phyloP scores from a whole-genome alignment of 2,888 invertebrate species.

The Drosophila leonis region DNA sequence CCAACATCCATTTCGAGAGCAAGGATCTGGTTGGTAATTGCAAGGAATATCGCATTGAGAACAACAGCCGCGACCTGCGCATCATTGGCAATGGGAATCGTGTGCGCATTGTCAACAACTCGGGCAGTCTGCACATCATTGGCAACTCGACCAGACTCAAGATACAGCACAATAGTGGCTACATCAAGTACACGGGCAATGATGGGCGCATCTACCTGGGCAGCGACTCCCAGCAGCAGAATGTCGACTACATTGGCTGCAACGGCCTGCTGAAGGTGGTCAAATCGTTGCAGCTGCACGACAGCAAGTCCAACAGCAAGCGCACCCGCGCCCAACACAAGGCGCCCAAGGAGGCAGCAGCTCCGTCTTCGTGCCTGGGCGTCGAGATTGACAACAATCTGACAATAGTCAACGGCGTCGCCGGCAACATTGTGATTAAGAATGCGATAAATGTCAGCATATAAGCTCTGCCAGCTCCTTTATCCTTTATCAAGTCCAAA shows the following conservation, averaged over 20 bases:
- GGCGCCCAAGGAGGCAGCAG: slow-evolving; percentile 2
- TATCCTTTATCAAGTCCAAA: slow-evolving; percentile 45
- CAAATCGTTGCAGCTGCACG: slow-evolving; percentile 66
- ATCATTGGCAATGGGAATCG: slow-evolving; percentile 84
- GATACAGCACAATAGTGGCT: slow-evolving; percentile 80
- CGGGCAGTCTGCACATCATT: slow-evolving; percentile 81
- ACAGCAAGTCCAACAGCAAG: slow-evolving; percentile 33
- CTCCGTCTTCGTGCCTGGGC: slow-evolving; percentile 7
- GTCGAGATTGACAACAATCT: slow-evolving; percentile 73
- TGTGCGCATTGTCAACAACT: slow-evolving; percentile 81
- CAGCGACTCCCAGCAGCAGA: slow-evolving; percentile 78
- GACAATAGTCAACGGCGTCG: slow-evolving; percentile 72
- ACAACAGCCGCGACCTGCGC: slow-evolving; percentile 79
- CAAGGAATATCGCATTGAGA: slow-evolving; percentile 83
- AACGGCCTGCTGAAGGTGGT: slow-evolving; percentile 84
- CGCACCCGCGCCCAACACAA: slow-evolving; percentile 6
- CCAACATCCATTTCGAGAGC: slow-evolving; percentile 36
- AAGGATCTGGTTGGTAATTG: slow-evolving; percentile 83
- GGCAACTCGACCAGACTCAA: slow-evolving; percentile 83
- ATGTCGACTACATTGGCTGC: slow-evolving; percentile 83
- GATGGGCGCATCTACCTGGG: slow-evolving; percentile 84
- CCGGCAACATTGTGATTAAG: slow-evolving; percentile 80
- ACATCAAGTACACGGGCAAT: slow-evolving; percentile 83
- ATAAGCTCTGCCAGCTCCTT: slow-evolving; percentile 28
- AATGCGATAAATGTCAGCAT: slow-evolving; percentile 82